Evolutionary conservation across 2,113 vertebrate species (phyloP), one percentile per base, ranked within the genome.

Genomic region (Drymodes brunneopygia): DNA sequence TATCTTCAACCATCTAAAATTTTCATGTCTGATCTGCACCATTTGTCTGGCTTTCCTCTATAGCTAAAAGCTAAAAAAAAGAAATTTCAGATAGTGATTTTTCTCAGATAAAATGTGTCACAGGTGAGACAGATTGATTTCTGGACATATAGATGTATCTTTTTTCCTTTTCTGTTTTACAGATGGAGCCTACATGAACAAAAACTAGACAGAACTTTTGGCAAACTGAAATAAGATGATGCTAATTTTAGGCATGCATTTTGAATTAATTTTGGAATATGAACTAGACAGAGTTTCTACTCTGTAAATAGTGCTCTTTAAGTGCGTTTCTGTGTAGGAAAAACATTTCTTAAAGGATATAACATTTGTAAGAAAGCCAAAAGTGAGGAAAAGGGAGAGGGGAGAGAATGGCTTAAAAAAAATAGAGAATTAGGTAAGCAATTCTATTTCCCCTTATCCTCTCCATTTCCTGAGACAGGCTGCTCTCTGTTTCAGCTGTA

Each of bases 261-360:
- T 74, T 90, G 21, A 84, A 69, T 88, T 94, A 84, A 50, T 88
- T 72, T 91, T 81, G 48, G 13, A 71, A 21, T 50, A 28, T 50
- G 70, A 81, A 74, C 23, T 57, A 73, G 35, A 44, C 7, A 47
- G 13, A 36, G 9, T 60, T 93, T 77, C 44, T 88, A 22, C 13
- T 15, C 23, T 53, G 33, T 44, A 45, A 44, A 45, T n/a, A 53
- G 29, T 50, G 14, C 21, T 57, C 42, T 42, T 2, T 75, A 62
- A 75, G 16, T 48, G 8, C 57, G 23, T 38, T 88, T 27, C 14
- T 45, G 9, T 53, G 33, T 28, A 85, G 40, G 35, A 60, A 87
- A 84, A 47, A 7, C 1, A 4, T 48, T 79, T 72, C 22, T 48
- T 85, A 93, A 78, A 72, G 17, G 5, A 48, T 23, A 58, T 10